Percentiles rank a stretch among this genome's conserved stretches.
These are phyloP conservation scores for Remorina albescens DNA, from an alignment of 2,797 vertebrate genomes.

Conservation along the genomic window DNA sequence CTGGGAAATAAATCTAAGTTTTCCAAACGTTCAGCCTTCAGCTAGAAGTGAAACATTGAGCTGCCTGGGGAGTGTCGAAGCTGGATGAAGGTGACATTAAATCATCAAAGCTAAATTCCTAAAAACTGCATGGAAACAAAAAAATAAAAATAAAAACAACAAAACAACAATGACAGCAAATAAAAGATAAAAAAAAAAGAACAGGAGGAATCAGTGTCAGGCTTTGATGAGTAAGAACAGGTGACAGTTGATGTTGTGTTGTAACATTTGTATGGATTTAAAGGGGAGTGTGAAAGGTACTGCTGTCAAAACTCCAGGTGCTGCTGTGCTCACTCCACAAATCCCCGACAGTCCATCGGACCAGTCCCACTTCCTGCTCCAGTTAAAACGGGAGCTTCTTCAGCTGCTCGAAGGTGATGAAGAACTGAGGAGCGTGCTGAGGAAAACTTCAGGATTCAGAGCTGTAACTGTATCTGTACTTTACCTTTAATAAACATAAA, in stretches of 20 bases:
- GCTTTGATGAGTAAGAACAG: constrained; percentile 20
- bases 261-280: constrained; percentile 17
- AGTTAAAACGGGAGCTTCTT: constrained; percentile 93
- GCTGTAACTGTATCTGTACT: too few relatives aligned
- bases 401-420: constrained; percentile 97
- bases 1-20: not conserved
- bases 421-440: constrained; percentile 88
- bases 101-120: constrained; percentile 25
- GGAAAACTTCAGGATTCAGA: constrained; percentile 14
- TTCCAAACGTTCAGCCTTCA: constrained; percentile 23
- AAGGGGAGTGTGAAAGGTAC: constrained; percentile 36
- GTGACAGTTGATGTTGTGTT: constrained; percentile 3
- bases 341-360: constrained; percentile 34
- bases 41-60: constrained; percentile 51
- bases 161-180: constrained; percentile 51
- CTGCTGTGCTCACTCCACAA: constrained; percentile 40
- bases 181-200: constrained; percentile 7
- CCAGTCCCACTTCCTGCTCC: constrained; percentile 23
- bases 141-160: too few relatives aligned
- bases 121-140: constrained; percentile 43
- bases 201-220: not conserved
- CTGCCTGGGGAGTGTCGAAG: constrained; percentile 60
- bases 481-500: too few relatives aligned
- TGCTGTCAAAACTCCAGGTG: constrained; percentile 50
- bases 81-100: not conserved